Conservation (phyloP, 2,888 invertebrate genomes). For the Dryobota labecula region DNA sequence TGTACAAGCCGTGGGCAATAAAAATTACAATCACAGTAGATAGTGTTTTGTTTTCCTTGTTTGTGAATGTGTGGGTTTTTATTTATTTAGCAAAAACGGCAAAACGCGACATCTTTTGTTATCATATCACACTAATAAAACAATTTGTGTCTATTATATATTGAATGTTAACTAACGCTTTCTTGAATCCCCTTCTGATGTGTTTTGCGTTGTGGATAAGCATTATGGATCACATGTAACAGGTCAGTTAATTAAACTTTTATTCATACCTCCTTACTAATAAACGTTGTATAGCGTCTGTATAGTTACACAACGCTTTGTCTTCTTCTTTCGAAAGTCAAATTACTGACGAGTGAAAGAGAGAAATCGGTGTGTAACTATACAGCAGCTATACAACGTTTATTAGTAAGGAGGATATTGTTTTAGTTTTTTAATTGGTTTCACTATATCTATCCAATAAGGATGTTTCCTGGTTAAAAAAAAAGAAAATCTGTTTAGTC, state of each 20-base stretch:
- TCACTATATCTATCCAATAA: neutral
- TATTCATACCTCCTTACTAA: too few relatives aligned
- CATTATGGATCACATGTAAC: neutral
- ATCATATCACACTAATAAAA: neutral
- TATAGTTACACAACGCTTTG: too few relatives aligned
- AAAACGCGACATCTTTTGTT: neutral
- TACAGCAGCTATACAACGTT: too few relatives aligned
- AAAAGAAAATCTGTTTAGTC: too few relatives aligned
- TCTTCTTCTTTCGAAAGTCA: too few relatives aligned
- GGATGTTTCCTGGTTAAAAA: too few relatives aligned
- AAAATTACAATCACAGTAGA: neutral
- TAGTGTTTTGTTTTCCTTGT: constrained; percentile 17
- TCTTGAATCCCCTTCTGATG: neutral
- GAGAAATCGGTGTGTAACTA: too few relatives aligned
- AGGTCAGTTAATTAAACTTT: neutral
- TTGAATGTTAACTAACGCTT: neutral
- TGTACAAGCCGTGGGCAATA: constrained; percentile 5
- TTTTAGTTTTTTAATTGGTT: neutral
- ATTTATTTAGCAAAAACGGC: neutral
- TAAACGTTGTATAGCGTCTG: too few relatives aligned
- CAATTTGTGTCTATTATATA: neutral
- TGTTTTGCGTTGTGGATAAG: neutral
- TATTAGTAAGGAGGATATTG: too few relatives aligned
- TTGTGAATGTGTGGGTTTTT: neutral
- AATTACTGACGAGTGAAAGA: too few relatives aligned